Percentiles rank a stretch among this genome's conserved stretches.
phyloP scores from a whole-genome alignment of 2,888 invertebrate species.

The Morpho helenor region DNA sequence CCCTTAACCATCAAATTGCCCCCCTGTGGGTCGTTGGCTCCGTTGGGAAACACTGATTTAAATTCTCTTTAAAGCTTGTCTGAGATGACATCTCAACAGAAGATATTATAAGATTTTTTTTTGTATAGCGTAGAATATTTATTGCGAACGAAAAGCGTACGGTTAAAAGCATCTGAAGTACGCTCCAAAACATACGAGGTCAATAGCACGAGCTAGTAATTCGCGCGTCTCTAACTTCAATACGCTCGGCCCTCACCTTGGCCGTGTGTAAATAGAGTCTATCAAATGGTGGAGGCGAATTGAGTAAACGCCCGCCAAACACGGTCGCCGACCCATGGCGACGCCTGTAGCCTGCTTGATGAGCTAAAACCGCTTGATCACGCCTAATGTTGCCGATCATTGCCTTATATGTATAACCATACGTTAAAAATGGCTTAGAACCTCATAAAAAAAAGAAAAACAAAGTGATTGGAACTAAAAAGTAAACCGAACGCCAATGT shows the following conservation, averaged over 20 bases:
- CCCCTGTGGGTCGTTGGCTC: too few species aligned
- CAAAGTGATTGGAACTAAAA: too few species aligned
- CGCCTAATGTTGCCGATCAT: conserved; percentile 27
- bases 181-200: conserved; percentile 33
- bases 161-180: conserved; percentile 18
- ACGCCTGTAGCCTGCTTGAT: conserved; percentile 54
- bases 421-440: conserved; percentile 30
- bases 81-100: too few species aligned
- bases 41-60: too few species aligned
- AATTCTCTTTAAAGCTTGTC: too few species aligned
- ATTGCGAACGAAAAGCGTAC: neutral
- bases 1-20: too few species aligned
- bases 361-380: conserved; percentile 34
- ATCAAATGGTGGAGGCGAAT: conserved; percentile 36
- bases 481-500: too few species aligned
- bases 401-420: conserved; percentile 31
- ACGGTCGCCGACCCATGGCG: conserved; percentile 60
- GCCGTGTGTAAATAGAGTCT: conserved; percentile 50
- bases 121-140: neutral
- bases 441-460: neutral
- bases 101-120: too few species aligned
- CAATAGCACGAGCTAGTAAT: conserved; percentile 41
- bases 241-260: conserved; percentile 62
- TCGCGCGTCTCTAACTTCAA: conserved; percentile 36
- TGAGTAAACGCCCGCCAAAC: conserved; percentile 67